These are phyloP conservation scores for Furcula furcula DNA, from an alignment of 2,888 invertebrate genomes.

Conservation along the genomic window DNA sequence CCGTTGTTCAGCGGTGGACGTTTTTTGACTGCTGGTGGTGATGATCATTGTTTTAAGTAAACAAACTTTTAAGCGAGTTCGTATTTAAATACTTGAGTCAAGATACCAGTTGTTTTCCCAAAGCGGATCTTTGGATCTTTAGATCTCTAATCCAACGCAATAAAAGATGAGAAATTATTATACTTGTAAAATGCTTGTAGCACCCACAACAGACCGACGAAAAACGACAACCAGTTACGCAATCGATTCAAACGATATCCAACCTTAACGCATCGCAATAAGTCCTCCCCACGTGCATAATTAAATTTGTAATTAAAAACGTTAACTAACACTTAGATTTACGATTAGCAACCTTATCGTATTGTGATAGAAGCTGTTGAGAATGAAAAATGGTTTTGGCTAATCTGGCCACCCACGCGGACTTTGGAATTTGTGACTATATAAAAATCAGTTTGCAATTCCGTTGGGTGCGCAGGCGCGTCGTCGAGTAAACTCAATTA, in stretches of 20 bases:
- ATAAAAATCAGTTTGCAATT: slow-evolving; percentile 47
- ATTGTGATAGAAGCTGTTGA: too few species aligned
- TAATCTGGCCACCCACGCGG: slow-evolving; percentile 57
- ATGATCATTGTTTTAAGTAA: too few species aligned
- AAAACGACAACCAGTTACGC: slow-evolving; percentile 18
- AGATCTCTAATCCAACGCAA: not conserved
- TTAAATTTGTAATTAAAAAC: slow-evolving; percentile 13
- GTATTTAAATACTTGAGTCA: too few species aligned
- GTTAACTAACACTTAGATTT: too few species aligned
- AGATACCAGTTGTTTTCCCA: too few species aligned
- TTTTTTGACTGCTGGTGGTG: too few species aligned
- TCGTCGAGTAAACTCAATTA: slow-evolving; percentile 39
- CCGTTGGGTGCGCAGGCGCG: slow-evolving; percentile 15
- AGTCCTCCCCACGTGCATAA: not conserved
- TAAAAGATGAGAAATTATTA: slow-evolving; percentile 1
- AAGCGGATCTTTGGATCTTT: not conserved
- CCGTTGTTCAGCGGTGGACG: too few species aligned
- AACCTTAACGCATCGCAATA: slow-evolving; percentile 6
- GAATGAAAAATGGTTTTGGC: not conserved
- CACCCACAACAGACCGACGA: slow-evolving; percentile 21
- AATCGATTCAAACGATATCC: slow-evolving; percentile 11
- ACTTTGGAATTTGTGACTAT: slow-evolving; percentile 31
- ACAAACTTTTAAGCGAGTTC: too few species aligned
- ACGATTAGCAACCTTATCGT: too few species aligned
- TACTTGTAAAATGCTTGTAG: slow-evolving; percentile 46